phyloP scores from a whole-genome alignment of 2,888 invertebrate genomes.

The Cotesia congregata region DNA sequence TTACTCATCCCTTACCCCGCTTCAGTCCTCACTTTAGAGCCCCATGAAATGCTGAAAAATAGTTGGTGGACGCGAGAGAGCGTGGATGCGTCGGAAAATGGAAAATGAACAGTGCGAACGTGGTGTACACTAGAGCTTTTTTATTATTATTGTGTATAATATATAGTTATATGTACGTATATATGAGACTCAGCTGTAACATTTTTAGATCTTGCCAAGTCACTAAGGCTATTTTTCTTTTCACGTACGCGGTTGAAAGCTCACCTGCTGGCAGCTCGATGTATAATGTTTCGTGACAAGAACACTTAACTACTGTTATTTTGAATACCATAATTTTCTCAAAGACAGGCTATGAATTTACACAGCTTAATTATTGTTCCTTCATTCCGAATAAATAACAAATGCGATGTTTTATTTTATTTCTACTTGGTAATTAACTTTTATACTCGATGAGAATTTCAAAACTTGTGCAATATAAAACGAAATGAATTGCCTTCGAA shows the following conservation, averaged over 20 bases:
- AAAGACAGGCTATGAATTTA: neutral
- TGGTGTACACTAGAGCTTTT: slow-evolving; percentile 27
- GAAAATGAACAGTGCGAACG: slow-evolving; percentile 15
- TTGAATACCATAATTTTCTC: neutral
- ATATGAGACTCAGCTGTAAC: neutral
- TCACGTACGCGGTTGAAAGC: slow-evolving; percentile 23
- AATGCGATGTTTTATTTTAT: neutral
- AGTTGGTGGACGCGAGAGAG: slow-evolving; percentile 22
- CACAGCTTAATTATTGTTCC: slow-evolving; percentile 8
- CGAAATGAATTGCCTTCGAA: no score
- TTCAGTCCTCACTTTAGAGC: neutral
- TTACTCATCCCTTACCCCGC: neutral
- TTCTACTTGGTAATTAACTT: neutral
- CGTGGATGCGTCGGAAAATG: slow-evolving; percentile 8
- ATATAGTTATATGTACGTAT: neutral
- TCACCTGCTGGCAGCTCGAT: slow-evolving; percentile 18
- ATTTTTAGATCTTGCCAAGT: slow-evolving; percentile 32
- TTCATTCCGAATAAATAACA: neutral
- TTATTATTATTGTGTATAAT: neutral
- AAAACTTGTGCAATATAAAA: neutral
- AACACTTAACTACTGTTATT: slow-evolving; percentile 18
- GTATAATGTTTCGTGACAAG: slow-evolving; percentile 15
- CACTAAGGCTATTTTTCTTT: slow-evolving; percentile 34
- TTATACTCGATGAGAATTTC: neutral
- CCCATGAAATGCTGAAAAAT: slow-evolving; percentile 32